Evolutionary conservation across 2,797 vertebrate genomes (phyloP).

Genomic region (Artibeus jamaicensis): DNA sequence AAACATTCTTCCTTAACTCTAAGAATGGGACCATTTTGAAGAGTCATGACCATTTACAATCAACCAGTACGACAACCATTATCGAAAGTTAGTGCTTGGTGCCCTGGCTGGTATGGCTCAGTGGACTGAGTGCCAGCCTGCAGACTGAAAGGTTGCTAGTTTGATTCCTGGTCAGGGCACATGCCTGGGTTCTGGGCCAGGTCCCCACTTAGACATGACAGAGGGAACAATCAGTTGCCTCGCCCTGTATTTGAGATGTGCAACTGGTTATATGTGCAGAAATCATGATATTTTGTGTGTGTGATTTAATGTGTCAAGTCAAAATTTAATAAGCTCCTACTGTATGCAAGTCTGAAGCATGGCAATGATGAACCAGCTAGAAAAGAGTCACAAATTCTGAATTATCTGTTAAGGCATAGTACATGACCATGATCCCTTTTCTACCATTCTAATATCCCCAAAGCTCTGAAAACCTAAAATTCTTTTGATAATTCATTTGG

Average conservation of each 20-base stretch:
- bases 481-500: neutral
- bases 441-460: neutral
- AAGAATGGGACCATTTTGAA: neutral
- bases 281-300: neutral
- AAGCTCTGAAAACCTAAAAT: neutral
- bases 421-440: neutral
- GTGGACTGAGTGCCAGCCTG: too few species aligned
- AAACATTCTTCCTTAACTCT: neutral
- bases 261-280: neutral
- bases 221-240: neutral
- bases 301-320: neutral
- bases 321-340: neutral
- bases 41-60: neutral
- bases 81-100: neutral
- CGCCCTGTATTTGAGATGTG: neutral
- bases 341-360: neutral
- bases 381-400: slow-evolving; percentile 13
- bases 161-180: too few species aligned
- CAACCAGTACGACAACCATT: neutral
- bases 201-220: too few species aligned
- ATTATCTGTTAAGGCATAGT: neutral
- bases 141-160: too few species aligned
- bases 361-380: neutral
- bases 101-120: too few species aligned
- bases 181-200: too few species aligned